phyloP scores from a whole-genome alignment of 2,888 invertebrate species.

The Drosophila niveifrons region DNA sequence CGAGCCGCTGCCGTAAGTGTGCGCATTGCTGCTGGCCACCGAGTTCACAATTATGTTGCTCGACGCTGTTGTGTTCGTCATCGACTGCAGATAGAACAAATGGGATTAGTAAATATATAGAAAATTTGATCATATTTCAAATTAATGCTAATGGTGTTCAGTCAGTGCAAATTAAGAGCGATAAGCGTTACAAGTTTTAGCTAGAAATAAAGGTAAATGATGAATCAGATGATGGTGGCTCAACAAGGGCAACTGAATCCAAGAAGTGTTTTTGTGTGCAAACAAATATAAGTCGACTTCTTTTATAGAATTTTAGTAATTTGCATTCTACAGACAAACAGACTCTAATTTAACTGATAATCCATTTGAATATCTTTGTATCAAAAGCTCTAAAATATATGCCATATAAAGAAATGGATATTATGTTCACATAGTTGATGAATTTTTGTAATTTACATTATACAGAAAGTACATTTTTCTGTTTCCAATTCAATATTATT shows the following conservation, averaged over 20 bases:
- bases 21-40: constrained; percentile 83
- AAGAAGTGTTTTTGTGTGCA: constrained; percentile 11
- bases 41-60: constrained; percentile 85
- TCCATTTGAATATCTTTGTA: too few relatives aligned
- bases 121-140: not conserved
- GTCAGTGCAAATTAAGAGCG: constrained; percentile 49
- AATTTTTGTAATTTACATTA: too few relatives aligned
- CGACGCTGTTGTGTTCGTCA: constrained; percentile 81
- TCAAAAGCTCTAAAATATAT: too few relatives aligned
- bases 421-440: too few relatives aligned
- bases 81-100: constrained; percentile 55
- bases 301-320: not conserved
- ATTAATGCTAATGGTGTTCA: constrained; percentile 2
- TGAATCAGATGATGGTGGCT: constrained; percentile 16
- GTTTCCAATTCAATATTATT: too few relatives aligned
- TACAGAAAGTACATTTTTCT: too few relatives aligned
- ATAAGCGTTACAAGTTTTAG: constrained; percentile 45
- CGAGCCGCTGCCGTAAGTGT: constrained; percentile 73
- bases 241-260: constrained; percentile 23
- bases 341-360: too few relatives aligned
- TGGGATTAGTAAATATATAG: constrained; percentile 25
- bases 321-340: too few relatives aligned
- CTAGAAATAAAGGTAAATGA: constrained; percentile 30
- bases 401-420: too few relatives aligned
- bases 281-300: not conserved